phyloP scores from a whole-genome alignment of 1,140 invertebrate species.

The Yoshiicerus persimilis region DNA sequence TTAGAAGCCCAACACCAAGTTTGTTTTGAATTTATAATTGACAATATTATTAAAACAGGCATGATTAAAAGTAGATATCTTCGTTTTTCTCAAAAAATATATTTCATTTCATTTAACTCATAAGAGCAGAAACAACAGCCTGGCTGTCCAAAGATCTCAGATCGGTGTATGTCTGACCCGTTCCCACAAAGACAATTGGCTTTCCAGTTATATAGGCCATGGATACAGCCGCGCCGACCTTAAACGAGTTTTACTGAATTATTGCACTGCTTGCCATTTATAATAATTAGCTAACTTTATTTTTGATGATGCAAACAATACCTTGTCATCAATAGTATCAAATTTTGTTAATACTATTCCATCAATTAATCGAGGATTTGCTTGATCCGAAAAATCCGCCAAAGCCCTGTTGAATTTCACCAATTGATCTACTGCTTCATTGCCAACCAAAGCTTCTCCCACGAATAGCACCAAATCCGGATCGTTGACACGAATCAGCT shows the following conservation, averaged over 20 bases:
- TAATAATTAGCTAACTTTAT: background rate
- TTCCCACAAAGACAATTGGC: constrained; percentile 99
- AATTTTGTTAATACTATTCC: constrained; percentile 98
- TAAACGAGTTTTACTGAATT: background rate
- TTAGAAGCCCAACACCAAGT: background rate
- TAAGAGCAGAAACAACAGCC: constrained; percentile 92
- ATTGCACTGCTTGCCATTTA: background rate
- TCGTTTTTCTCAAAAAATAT: background rate
- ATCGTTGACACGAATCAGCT: constrained; percentile 82
- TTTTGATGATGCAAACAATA: constrained; percentile 52
- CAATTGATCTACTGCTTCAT: constrained; percentile 98
- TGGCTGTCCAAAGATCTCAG: constrained; percentile 94
- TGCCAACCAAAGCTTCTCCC: constrained; percentile 98
- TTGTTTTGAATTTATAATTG: background rate
- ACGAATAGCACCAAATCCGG: constrained; percentile 98
- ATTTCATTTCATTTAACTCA: constrained; percentile 70
- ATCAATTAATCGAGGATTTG: constrained; percentile 90
- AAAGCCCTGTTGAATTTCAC: constrained; percentile 98
- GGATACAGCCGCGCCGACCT: constrained; percentile 98
- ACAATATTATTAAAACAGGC: background rate
- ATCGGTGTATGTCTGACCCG: constrained; percentile 98
- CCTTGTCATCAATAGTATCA: constrained; percentile 99
- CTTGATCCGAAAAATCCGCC: constrained; percentile 78
- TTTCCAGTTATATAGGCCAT: constrained; percentile 99
- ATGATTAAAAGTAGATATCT: background rate